Percentiles rank a stretch among this genome's conserved stretches.
phyloP scores from a whole-genome alignment of 2,888 invertebrate genomes.

The Busseola fusca region DNA sequence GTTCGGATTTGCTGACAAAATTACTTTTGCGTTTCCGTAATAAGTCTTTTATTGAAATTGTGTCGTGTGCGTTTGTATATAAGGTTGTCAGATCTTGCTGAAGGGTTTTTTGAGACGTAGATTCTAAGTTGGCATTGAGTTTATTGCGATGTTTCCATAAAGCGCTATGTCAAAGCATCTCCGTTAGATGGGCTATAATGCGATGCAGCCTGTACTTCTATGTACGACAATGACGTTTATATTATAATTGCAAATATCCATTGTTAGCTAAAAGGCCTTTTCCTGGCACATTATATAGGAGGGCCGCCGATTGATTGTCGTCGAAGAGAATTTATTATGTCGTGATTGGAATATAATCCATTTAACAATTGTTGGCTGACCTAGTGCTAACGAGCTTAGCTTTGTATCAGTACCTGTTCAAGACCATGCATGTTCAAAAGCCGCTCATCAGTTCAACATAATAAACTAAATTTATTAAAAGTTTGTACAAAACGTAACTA shows the following conservation, averaged over 20 bases:
- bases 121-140: slow-evolving; percentile 53
- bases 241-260: slow-evolving; percentile 73
- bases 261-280: slow-evolving; percentile 57
- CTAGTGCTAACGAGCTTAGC: slow-evolving; percentile 16
- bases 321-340: slow-evolving; percentile 46
- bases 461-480: too few species aligned
- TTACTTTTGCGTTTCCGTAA: slow-evolving; percentile 28
- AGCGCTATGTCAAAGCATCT: slow-evolving; percentile 71
- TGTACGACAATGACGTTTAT: slow-evolving; percentile 68
- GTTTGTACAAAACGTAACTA: too few species aligned
- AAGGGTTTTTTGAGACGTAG: slow-evolving; percentile 23
- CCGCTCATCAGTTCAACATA: too few species aligned
- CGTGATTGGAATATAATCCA: slow-evolving; percentile 18
- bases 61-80: slow-evolving; percentile 20
- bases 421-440: too few species aligned
- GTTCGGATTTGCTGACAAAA: slow-evolving; percentile 61
- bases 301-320: slow-evolving; percentile 50
- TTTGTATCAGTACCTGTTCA: too few species aligned
- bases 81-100: slow-evolving; percentile 21
- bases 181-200: slow-evolving; percentile 69
- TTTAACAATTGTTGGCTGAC: slow-evolving; percentile 19
- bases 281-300: slow-evolving; percentile 56
- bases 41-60: slow-evolving; percentile 36
- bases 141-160: slow-evolving; percentile 73
- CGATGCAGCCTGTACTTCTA: slow-evolving; percentile 61